These are phyloP conservation scores for Stenurella melanura DNA, from an alignment of 2,888 invertebrate species.

Conservation along the genomic window DNA sequence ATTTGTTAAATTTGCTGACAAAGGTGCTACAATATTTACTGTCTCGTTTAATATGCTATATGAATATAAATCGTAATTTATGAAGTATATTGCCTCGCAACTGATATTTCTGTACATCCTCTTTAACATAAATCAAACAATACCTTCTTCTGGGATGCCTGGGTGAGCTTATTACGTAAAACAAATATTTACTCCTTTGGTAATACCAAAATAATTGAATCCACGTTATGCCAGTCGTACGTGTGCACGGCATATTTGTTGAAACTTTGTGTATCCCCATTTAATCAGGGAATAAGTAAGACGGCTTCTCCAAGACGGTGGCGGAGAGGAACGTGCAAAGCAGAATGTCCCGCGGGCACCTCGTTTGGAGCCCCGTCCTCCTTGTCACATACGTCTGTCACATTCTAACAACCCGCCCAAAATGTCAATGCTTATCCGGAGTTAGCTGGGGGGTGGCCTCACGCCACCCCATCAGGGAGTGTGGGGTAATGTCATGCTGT, in stretches of 20 bases:
- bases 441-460: conserved; percentile 52
- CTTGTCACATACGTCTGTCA: conserved; percentile 62
- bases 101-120: neutral
- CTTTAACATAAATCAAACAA: conserved; percentile 17
- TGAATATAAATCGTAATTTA: no score
- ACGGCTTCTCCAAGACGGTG: conserved; percentile 26
- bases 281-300: conserved; percentile 43
- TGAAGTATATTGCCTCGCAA: no score
- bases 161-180: conserved; percentile 30
- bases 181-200: conserved; percentile 33
- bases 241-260: conserved; percentile 29
- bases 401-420: conserved; percentile 68
- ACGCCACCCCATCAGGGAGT: conserved; percentile 34
- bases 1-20: no score
- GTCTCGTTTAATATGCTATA: no score
- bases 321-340: conserved; percentile 38
- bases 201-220: conserved; percentile 38
- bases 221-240: conserved; percentile 5
- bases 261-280: conserved; percentile 34
- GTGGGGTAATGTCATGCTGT: conserved; percentile 51
- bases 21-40: no score
- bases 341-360: conserved; percentile 59
- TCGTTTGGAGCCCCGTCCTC: conserved; percentile 46
- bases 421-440: conserved; percentile 69
- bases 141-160: neutral